Percentiles rank a stretch among this genome's conserved stretches.
These are phyloP conservation scores for Acropternis orthonyx DNA, from an alignment of 2,797 vertebrate species.

Conservation along the genomic window DNA sequence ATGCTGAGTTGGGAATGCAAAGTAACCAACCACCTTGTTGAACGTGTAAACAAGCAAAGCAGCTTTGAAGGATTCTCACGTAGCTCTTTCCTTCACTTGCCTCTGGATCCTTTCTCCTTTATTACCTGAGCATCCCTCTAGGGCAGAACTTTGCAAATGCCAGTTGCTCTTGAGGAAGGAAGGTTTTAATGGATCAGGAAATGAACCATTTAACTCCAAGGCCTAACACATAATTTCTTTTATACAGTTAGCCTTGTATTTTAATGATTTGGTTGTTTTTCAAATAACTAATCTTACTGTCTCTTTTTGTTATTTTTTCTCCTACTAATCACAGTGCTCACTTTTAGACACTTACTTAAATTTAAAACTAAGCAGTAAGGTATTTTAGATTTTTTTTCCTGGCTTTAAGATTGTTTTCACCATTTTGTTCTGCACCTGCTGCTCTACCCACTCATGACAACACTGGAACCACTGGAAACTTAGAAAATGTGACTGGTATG, in stretches of 20 bases:
- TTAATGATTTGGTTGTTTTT: background rate
- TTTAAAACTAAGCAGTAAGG: background rate
- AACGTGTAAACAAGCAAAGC: background rate
- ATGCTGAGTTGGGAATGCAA: background rate
- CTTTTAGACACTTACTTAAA: background rate
- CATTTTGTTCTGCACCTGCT: background rate
- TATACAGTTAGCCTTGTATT: background rate
- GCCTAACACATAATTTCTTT: background rate
- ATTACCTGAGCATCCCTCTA: background rate
- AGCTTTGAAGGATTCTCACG: background rate
- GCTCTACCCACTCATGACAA: background rate
- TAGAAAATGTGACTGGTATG: background rate
- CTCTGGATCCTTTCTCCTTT: slow-evolving; percentile 35
- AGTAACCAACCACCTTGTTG: background rate
- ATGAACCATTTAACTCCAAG: slow-evolving; percentile 44
- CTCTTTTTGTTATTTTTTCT: background rate
- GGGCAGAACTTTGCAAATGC: slow-evolving; percentile 2
- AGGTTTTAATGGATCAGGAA: slow-evolving; percentile 41
- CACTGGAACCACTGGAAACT: background rate
- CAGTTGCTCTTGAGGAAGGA: background rate
- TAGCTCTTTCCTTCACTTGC: background rate
- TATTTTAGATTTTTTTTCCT: background rate
- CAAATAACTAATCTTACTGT: background rate
- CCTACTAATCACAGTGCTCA: background rate
- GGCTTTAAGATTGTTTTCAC: background rate